phyloP scores from a whole-genome alignment of 2,888 invertebrate genomes.

The Ariolimax columbianus region DNA sequence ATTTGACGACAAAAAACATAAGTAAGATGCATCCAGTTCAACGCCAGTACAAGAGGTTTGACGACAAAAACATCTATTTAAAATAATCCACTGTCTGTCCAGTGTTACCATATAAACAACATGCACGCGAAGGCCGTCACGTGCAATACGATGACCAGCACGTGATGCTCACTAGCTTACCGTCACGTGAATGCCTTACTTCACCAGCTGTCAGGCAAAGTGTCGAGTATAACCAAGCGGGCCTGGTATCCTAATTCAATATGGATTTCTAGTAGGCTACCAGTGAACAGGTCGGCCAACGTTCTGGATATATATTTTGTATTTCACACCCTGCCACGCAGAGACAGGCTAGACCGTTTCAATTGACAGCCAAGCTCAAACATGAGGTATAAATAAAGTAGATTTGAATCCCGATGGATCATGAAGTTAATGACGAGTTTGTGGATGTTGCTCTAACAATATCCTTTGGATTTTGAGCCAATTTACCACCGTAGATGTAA shows the following conservation, averaged over 20 bases:
- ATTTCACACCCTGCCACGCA: background rate
- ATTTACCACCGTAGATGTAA: too few relatives aligned
- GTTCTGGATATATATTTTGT: background rate
- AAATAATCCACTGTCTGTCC: background rate
- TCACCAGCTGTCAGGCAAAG: constrained; percentile 36
- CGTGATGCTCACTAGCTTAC: constrained; percentile 12
- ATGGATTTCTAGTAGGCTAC: constrained; percentile 25
- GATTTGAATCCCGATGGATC: too few relatives aligned
- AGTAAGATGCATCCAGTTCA: too few relatives aligned
- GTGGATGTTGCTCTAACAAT: too few relatives aligned
- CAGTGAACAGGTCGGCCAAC: background rate
- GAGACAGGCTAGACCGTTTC: background rate
- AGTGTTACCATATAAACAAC: background rate
- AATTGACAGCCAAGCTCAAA: too few relatives aligned
- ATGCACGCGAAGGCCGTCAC: background rate
- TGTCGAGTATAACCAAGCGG: constrained; percentile 20
- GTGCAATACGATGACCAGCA: background rate
- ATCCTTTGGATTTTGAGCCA: too few relatives aligned
- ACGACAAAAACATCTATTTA: too few relatives aligned
- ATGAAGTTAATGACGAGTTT: too few relatives aligned
- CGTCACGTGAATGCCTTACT: background rate
- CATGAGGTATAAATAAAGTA: too few relatives aligned
- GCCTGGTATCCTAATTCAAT: constrained; percentile 29
- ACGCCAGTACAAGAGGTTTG: too few relatives aligned
- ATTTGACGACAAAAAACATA: too few relatives aligned